Evolutionary conservation across 2,797 vertebrate species (phyloP).

Genomic region (Acropternis orthonyx): DNA sequence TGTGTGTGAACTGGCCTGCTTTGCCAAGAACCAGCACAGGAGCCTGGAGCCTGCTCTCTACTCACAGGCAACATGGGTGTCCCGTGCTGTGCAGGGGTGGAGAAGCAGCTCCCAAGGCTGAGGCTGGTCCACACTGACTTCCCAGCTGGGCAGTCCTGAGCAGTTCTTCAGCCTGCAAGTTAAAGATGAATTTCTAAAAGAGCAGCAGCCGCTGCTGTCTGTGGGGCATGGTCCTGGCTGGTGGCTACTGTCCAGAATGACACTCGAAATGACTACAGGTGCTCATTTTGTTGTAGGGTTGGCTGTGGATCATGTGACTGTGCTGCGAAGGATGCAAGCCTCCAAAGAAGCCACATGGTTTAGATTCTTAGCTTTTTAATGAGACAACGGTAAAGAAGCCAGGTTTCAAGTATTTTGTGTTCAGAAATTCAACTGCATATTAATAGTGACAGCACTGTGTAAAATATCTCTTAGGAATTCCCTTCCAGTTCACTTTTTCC

Average conservation of each 20-base stretch:
- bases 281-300: background rate
- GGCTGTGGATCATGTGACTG: background rate
- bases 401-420: background rate
- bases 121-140: background rate
- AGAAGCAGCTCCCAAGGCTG: background rate
- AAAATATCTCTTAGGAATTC: background rate
- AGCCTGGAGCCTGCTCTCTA: background rate
- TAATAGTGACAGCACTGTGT: background rate
- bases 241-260: background rate
- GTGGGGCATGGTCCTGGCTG: too few species aligned
- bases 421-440: background rate
- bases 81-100: background rate
- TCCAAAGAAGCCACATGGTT: background rate
- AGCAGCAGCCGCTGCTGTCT: background rate
- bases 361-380: background rate
- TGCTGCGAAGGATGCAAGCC: background rate
- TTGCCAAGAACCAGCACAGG: background rate
- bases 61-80: rapidly evolving
- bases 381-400: background rate
- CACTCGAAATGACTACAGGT: background rate
- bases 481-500: background rate
- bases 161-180: background rate
- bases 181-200: background rate
- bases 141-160: background rate
- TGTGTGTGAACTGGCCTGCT: background rate